phyloP scores from a whole-genome alignment of 1,140 invertebrate species.

The Drosophila nikananu region DNA sequence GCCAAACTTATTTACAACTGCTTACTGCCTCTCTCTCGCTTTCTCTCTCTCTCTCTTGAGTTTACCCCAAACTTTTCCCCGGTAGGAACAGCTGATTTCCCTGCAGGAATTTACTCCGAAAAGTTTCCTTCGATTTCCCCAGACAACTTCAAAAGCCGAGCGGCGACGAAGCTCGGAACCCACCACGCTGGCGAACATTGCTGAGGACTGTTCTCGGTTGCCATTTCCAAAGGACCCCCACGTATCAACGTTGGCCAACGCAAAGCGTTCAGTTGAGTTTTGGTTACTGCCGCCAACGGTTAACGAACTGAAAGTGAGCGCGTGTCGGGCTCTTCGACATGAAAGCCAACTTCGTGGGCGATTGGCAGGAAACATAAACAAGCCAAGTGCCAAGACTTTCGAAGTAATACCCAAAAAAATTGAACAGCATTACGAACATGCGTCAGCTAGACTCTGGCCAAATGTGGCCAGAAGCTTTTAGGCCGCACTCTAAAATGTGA shows the following conservation, averaged over 20 bases:
- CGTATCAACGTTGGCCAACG: constrained; percentile 35
- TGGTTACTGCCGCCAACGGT: constrained; percentile 79
- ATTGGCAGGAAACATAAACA: constrained; percentile 54
- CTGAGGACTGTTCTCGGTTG: constrained; percentile 22
- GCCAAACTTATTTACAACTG: background rate
- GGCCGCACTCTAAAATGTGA: constrained; percentile 23
- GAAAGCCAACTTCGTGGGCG: constrained; percentile 43
- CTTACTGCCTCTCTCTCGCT: background rate
- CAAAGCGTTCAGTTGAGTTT: constrained; percentile 76
- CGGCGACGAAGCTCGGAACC: constrained; percentile 33
- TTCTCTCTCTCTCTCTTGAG: background rate
- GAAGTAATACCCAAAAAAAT: background rate
- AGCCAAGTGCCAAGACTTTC: constrained; percentile 34
- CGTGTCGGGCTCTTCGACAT: constrained; percentile 17
- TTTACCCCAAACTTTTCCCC: constrained; percentile 8
- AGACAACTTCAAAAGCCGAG: constrained; percentile 8
- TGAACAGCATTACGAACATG: constrained; percentile 30
- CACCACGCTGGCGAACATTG: constrained; percentile 61
- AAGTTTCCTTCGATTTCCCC: constrained; percentile 23
- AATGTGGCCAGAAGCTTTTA: constrained; percentile 27
- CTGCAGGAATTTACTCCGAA: constrained; percentile 74
- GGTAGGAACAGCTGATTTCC: constrained; percentile 67
- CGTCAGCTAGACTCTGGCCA: constrained; percentile 38
- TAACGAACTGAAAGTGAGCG: constrained; percentile 46
- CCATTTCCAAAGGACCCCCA: constrained; percentile 11